phyloP scores from a whole-genome alignment of 1,140 invertebrate species.

The Orius insidiosus region DNA sequence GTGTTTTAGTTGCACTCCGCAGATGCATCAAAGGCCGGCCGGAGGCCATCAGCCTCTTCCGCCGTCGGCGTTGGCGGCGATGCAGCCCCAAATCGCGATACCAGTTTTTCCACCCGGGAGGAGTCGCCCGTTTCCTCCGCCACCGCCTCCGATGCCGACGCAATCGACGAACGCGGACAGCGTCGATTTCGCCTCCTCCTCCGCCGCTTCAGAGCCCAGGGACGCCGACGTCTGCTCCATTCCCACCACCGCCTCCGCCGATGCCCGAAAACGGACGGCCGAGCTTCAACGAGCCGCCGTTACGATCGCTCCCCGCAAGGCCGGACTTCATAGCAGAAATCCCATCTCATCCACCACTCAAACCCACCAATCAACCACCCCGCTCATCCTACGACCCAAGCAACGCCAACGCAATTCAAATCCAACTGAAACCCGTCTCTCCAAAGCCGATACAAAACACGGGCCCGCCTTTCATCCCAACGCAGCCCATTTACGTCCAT shows the following conservation, averaged over 20 bases:
- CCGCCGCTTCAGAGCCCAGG: conserved; percentile 10
- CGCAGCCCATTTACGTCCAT: too few species aligned
- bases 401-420: background rate
- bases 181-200: conserved; percentile 22
- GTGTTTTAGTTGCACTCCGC: conserved; percentile 22
- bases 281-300: conserved; percentile 6
- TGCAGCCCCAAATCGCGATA: conserved; percentile 47
- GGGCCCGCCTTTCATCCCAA: conserved; percentile 2
- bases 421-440: background rate
- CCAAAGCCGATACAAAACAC: background rate
- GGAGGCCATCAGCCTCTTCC: conserved; percentile 27
- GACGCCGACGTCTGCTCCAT: conserved; percentile 1
- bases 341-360: conserved; percentile 5
- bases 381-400: conserved; percentile 6
- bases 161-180: too few species aligned
- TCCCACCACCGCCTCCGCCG: conserved; percentile 10
- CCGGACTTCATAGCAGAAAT: conserved; percentile 9
- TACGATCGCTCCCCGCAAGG: background rate
- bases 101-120: conserved; percentile 43
- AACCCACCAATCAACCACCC: conserved; percentile 11
- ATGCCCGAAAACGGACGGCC: conserved; percentile 7
- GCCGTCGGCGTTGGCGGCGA: conserved; percentile 31
- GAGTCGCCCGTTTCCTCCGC: conserved; percentile 21
- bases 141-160: conserved; percentile 28
- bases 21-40: conserved; percentile 27